Conservation (phyloP, 2,113 vertebrate genomes). For the Mustela nigripes region DNA sequence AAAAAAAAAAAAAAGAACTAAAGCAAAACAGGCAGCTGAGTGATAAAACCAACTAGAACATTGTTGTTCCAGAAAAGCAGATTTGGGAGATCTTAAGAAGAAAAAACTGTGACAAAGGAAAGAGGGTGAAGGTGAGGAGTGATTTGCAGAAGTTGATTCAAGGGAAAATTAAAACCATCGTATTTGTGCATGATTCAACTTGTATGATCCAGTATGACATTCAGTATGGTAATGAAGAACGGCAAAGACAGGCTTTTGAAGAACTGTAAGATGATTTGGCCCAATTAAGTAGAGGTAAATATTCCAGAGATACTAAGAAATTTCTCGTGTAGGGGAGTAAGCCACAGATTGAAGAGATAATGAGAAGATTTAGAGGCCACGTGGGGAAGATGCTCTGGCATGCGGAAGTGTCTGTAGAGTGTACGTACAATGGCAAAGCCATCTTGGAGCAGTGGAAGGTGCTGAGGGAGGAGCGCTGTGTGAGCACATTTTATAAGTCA, state of each 20-base stretch:
- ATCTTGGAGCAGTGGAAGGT: constrained; percentile 95
- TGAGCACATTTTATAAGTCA: constrained; percentile 96
- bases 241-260: constrained; percentile 92
- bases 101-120: constrained; percentile 92
- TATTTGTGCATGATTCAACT: constrained; percentile 96
- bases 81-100: constrained; percentile 94
- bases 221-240: constrained; percentile 93
- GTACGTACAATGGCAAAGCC: constrained; percentile 97
- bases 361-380: constrained; percentile 94
- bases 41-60: constrained; percentile 93
- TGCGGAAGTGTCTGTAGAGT: constrained; percentile 94
- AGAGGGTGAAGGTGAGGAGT: constrained; percentile 91
- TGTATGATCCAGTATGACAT: constrained; percentile 97
- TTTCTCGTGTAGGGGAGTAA: constrained; percentile 98
- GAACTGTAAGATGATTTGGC: constrained; percentile 93
- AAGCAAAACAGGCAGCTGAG: constrained; percentile 90
- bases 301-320: constrained; percentile 96
- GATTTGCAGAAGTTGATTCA: constrained; percentile 93
- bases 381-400: constrained; percentile 95
- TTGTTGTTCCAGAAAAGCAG: constrained; percentile 92
- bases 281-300: constrained; percentile 95
- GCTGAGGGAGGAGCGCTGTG: constrained; percentile 96
- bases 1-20: constrained; percentile 93
- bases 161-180: constrained; percentile 95
- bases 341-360: constrained; percentile 92